Evolutionary conservation across 2,888 invertebrate species (phyloP), one percentile per base, ranked within the genome.

Genomic region (Phyllotreta cruciferae): DNA sequence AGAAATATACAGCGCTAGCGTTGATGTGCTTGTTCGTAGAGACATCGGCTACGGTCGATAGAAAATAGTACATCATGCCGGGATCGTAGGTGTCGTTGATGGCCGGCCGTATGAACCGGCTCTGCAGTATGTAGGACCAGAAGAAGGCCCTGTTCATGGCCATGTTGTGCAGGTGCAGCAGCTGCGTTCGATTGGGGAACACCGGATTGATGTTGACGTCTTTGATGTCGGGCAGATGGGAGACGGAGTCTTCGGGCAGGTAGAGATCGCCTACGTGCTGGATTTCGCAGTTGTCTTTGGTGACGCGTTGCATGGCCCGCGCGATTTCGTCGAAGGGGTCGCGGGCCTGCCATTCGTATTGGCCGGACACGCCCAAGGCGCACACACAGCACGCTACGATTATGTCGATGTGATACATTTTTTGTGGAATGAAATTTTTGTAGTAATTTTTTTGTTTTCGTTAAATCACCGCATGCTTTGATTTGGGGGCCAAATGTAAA

Each of bases 61-160:
- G 83, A 78, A 96, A 96, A 77, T 96, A 96, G 78, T 98, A 98
- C 94, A 97, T 95, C 90, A 98, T 94, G 57, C 98, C 98, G 0
- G 98, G 98, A 82, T 98, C 97, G 73, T 94, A 94, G 0, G 94
- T 93, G 75, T 94, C 94, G 77, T 94, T 94, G 14, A 93, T 93
- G 0, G 93, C 93, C 0, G 94, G 94, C 35, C 94, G 84, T 71
- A 94, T 94, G 73, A 94, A 94, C 67, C 96, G 69, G 34, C 94
- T 93, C 78, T 96, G 96, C 0, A 96, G 85, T 62, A 96, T 93
- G 73, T 94, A 96, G 80, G 95, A 95, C 92, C 94, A 97, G 81
- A 94, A 98, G 81, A 96, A 98, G 0, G 96, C 95, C 72, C 98
- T 84, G 79, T 92, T 96, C 78, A 97, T 84, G n/a, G 97, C 98